Base-by-base conservation (phyloP, 2,888 invertebrate genomes). In the Stenichneumon culpator region DNA sequence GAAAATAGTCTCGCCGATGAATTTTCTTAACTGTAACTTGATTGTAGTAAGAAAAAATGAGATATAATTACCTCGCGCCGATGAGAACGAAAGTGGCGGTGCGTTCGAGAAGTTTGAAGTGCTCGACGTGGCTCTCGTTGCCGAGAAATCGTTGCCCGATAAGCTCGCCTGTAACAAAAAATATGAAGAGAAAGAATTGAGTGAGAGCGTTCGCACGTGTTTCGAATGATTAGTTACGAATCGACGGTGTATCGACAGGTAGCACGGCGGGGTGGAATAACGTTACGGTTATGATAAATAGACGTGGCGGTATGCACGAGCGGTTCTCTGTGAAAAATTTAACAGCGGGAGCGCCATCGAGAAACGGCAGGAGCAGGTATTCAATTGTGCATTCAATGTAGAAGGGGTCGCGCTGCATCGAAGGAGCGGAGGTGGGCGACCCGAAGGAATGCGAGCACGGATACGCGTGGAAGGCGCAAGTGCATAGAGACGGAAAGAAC, bases 51-150 rank as follows among this genome's bases (percentile, higher is more conserved):
- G 22, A 75, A 52, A 52, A 67, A 36, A 9, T 14, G 19, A 44
- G 1, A 6, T 25, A 63, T 87, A 92, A 95, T 95, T 95, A 98
- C 98, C 97, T 97, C 92, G 98, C 98, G 90, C 99, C 99, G 90
- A 99, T 96, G 92, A 99, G 95, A 92, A 99, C 95, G 84, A 97
- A 97, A 93, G 97, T 96, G 91, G 97, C 97, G 94, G 98, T 97
- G 94, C 97, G 97, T 94, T 97, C 97, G 94, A 99, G 96, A 92
- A 99, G 96, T 94, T 97, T 97, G 95, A 99, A 99, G 94, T 98
- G 97, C 94, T 98, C 97, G 90, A 96, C 95, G 92, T 96, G 96
- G 88, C 97, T 96, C 91, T 95, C 95, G 94, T 98, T 98, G 90
- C 98, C 98, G 92, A 96, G 95, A 94, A 97, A 97, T 93, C 96